phyloP scores from a whole-genome alignment of 2,113 vertebrate species.

The Lagopus muta region DNA sequence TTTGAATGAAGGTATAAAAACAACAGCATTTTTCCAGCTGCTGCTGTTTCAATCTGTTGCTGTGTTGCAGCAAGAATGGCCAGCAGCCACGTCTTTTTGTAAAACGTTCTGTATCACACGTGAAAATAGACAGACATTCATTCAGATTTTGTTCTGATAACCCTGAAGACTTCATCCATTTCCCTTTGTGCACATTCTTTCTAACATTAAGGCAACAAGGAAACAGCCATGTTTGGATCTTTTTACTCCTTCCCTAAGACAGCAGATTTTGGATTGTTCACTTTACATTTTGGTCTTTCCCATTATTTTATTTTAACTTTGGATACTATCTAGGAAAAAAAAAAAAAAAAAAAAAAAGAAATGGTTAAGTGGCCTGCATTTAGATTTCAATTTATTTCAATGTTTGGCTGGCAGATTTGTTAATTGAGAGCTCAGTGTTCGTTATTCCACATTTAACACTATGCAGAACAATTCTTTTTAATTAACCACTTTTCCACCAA shows the following conservation, averaged over 20 bases:
- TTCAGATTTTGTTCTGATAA: background rate
- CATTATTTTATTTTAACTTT: background rate
- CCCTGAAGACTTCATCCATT: background rate
- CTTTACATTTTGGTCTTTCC: background rate
- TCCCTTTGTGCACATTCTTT: background rate
- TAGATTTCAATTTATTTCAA: background rate
- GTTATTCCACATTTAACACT: background rate
- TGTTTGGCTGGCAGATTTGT: background rate
- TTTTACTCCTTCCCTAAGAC: background rate
- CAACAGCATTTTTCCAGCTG: background rate
- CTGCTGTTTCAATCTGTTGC: background rate
- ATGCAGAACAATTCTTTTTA: background rate
- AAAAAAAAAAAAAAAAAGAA: background rate
- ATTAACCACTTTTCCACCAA: background rate
- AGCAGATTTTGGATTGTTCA: background rate
- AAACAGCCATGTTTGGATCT: background rate
- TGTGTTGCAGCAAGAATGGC: background rate
- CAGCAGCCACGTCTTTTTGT: slow-evolving; percentile 21
- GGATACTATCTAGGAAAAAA: slow-evolving; percentile 14
- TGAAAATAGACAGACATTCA: background rate
- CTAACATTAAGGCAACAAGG: background rate
- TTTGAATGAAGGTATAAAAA: background rate
- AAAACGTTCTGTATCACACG: background rate
- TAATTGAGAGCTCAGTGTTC: background rate
- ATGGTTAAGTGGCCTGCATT: background rate